phyloP scores from a whole-genome alignment of 2,113 vertebrate species.

The Tupaia chinensis region DNA sequence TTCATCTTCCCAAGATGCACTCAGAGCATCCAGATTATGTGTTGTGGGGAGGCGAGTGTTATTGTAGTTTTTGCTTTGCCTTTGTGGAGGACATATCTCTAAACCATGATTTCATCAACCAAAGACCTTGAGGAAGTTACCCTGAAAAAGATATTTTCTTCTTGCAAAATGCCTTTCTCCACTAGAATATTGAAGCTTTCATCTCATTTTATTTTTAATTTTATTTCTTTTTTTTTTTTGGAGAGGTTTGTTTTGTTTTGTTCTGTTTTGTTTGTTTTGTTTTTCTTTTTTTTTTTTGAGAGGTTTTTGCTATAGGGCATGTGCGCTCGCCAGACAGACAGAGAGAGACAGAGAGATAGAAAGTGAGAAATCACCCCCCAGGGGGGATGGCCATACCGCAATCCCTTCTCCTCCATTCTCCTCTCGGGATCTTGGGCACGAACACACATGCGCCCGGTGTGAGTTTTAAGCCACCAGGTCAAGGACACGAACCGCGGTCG shows the following conservation, averaged over 20 bases:
- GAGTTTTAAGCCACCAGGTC: too few relatives aligned
- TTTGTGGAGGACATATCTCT: constrained; percentile 11
- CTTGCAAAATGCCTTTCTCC: background rate
- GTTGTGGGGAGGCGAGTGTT: background rate
- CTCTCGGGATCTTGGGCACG: too few relatives aligned
- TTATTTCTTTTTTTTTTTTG: background rate
- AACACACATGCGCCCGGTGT: too few relatives aligned
- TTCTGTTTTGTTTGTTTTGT: background rate
- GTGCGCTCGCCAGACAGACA: too few relatives aligned
- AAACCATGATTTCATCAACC: background rate
- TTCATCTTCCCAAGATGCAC: constrained; percentile 87
- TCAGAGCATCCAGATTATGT: constrained; percentile 66
- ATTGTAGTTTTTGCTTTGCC: constrained; percentile 21
- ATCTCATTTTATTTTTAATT: background rate
- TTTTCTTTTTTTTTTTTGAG: background rate
- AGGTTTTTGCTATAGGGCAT: too few relatives aligned
- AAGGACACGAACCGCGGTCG: too few relatives aligned
- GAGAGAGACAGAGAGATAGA: too few relatives aligned
- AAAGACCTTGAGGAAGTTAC: background rate
- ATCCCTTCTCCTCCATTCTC: too few relatives aligned
- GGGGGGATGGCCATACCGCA: too few relatives aligned
- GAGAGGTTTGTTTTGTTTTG: background rate
- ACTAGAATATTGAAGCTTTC: background rate
- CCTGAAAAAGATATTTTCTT: background rate
- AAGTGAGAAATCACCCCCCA: too few relatives aligned